Conservation (phyloP, 2,797 vertebrate species). For the Argentina silus region DNA sequence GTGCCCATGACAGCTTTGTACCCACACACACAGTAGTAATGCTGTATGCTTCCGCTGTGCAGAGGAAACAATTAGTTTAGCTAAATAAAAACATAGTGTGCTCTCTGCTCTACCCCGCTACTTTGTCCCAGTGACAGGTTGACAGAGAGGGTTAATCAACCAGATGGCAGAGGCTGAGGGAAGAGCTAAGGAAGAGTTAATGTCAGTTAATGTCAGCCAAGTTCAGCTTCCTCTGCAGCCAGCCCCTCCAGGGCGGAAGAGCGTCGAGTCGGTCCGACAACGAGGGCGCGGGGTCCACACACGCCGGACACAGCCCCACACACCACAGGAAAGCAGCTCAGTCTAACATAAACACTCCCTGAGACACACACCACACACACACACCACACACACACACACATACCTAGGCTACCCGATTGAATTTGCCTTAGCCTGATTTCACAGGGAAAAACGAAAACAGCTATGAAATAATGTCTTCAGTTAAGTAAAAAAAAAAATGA, state of each 20-base stretch:
- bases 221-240: slow-evolving; percentile 53
- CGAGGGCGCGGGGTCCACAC: slow-evolving; percentile 49
- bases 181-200: slow-evolving; percentile 36
- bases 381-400: slow-evolving; percentile 26
- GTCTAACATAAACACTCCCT: slow-evolving; percentile 23
- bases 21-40: no score
- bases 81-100: background rate
- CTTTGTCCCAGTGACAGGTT: background rate
- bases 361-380: slow-evolving; percentile 11
- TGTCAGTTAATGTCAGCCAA: slow-evolving; percentile 49
- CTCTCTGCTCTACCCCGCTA: background rate
- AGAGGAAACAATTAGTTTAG: no score
- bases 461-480: no score
- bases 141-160: slow-evolving; percentile 41
- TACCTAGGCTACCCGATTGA: slow-evolving; percentile 15
- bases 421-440: no score
- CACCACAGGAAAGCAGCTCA: background rate
- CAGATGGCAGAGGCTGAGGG: slow-evolving; percentile 38
- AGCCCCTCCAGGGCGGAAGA: slow-evolving; percentile 34
- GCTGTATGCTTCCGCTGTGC: no score
- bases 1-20: no score
- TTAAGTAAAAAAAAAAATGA: no score
- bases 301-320: slow-evolving; percentile 21
- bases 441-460: no score
- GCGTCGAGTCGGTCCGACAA: slow-evolving; percentile 37